Conservation (phyloP, 2,113 vertebrate species). For the Chionomys nivalis region DNA sequence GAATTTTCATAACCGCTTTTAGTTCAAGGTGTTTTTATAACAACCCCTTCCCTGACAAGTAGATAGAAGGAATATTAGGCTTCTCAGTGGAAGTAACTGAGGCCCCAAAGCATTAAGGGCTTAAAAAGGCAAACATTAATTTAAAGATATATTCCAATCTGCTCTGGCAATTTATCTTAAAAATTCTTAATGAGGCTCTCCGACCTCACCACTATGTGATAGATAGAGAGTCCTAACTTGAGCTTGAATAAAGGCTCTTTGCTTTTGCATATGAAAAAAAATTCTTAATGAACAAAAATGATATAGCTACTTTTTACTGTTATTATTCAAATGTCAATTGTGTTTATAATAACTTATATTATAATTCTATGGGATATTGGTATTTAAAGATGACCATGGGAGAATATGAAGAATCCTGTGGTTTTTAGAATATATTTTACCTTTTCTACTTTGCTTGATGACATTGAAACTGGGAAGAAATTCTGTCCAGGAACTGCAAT, state of each 20-base stretch:
- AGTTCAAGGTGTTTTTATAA: conserved; percentile 13
- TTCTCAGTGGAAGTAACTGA: background rate
- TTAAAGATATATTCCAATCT: background rate
- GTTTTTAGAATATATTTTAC: background rate
- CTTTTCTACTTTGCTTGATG: background rate
- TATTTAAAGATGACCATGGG: background rate
- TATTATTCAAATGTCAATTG: background rate
- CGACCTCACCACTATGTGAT: no score
- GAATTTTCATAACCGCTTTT: background rate
- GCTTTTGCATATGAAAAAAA: no score
- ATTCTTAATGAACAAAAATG: background rate
- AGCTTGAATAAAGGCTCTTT: no score
- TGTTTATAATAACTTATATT: conserved; percentile 19
- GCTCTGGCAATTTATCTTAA: background rate
- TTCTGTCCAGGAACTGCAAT: background rate
- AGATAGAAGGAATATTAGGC: background rate
- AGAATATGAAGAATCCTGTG: background rate
- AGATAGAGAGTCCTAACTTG: no score
- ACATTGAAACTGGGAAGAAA: background rate
- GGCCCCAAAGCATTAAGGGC: background rate
- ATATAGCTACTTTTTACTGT: background rate
- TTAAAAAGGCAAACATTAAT: background rate
- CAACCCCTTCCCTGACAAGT: background rate
- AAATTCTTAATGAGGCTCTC: background rate
- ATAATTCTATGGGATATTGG: background rate